Evolutionary conservation across 1,140 invertebrate genomes (phyloP).

Genomic region (Fopius arisanus): DNA sequence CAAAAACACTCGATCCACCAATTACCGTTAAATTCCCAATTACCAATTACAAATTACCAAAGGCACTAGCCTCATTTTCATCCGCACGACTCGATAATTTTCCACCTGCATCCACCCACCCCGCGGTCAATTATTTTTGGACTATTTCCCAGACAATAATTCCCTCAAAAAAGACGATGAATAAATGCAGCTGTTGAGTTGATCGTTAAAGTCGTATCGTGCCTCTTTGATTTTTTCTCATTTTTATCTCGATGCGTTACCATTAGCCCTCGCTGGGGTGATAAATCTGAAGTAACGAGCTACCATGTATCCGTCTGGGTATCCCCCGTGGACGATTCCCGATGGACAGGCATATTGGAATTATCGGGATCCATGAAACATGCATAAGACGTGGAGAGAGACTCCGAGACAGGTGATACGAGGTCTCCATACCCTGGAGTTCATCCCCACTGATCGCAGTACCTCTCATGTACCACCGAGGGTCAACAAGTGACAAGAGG

Average conservation of each 20-base stretch:
- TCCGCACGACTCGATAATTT: background rate
- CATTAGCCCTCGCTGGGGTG: background rate
- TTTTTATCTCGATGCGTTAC: background rate
- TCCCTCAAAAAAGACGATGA: too few species aligned
- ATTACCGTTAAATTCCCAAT: background rate
- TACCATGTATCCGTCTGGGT: slow-evolving; percentile 49
- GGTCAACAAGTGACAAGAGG: background rate
- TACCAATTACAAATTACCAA: background rate
- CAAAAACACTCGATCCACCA: background rate
- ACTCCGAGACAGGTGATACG: background rate
- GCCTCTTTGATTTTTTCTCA: background rate
- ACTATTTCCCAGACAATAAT: background rate
- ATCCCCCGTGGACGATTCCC: background rate
- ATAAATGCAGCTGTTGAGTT: too few species aligned
- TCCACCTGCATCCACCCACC: background rate
- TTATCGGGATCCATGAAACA: background rate
- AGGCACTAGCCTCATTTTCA: background rate
- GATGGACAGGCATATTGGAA: too few species aligned
- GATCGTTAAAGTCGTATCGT: background rate
- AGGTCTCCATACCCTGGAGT: background rate
- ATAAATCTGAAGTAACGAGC: slow-evolving; percentile 51
- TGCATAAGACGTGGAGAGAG: background rate
- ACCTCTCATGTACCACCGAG: background rate
- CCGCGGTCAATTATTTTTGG: too few species aligned
- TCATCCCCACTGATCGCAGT: background rate